Evolutionary conservation across 2,797 vertebrate species (phyloP), one percentile per base, ranked within the genome.

Genomic region (Centropyge bicolor): DNA sequence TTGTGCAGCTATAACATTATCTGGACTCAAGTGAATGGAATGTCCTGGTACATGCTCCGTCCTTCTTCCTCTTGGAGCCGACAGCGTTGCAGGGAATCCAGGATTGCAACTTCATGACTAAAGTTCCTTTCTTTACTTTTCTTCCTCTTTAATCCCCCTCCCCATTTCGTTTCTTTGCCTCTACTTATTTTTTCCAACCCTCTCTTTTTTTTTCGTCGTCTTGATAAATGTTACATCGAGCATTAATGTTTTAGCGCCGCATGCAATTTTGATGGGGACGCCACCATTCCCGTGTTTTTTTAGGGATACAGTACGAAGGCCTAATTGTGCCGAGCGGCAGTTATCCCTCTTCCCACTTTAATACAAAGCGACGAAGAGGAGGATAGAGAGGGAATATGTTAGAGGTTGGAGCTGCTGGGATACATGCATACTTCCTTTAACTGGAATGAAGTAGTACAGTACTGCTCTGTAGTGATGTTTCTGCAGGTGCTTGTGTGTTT

Each of bases 191-290:
- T 74, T 54, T 14, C n/a, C 46, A 71, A 10, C 48, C 3, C 1
- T 48, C 1, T 48, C 24, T 55, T 61, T 59, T 71, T 72, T 59
- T 62, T 40, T n/a, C 74, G 57, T 82, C 83, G 85, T 91, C 87
- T 86, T 92, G 86, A 93, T 93, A 87, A 94, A 95, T 94, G 85
- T 94, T 94, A 92, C 88, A 94, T 90, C n/a, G 46, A 55, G 51
- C 82, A 94, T 95, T 36, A 93, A 94, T 94, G 89, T 94, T 94
- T 94, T 78, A 95, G 77, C 22, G 75, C 74, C 72, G 63, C 83
- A 92, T 94, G 89, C 90, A 94, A 90, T 66, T 95, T 94, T 94
- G 83, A 95, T 95, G 88, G 60, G 17, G 83, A 75, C 49, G 64
- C 84, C 85, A 88, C 84, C 71, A 70, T 88, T 71, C 82, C 78